A percentile compares a stretch with the other conserved stretches of the same genome.
Conservation (phyloP, 1,140 invertebrate genomes). For the Diorhabda sublineata region DNA sequence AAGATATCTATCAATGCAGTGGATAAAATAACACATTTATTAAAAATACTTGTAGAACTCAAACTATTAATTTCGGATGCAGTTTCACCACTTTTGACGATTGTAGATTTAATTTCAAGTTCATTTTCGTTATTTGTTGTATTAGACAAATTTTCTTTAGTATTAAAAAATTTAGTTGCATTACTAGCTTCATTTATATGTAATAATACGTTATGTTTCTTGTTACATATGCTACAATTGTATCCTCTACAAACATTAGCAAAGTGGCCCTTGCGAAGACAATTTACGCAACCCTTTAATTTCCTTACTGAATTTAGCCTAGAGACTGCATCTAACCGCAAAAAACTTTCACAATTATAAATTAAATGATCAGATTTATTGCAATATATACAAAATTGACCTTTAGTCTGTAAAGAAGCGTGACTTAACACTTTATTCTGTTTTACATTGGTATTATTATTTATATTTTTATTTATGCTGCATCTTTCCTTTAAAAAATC, state of each 20-base stretch:
- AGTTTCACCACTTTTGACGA: no score
- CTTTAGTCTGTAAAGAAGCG: no score
- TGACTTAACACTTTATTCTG: not conserved
- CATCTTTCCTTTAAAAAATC: constrained; percentile 22
- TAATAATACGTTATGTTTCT: constrained; percentile 22
- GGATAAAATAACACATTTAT: constrained; percentile 5
- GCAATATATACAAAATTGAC: constrained; percentile 11
- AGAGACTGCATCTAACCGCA: not conserved
- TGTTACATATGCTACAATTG: constrained; percentile 14
- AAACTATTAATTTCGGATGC: no score
- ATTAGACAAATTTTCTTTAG: no score
- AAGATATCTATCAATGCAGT: constrained; percentile 9
- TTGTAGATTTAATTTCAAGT: no score
- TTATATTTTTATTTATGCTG: not conserved
- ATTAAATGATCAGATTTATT: constrained; percentile 20
- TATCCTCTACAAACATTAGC: not conserved
- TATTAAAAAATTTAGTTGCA: no score
- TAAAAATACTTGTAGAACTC: not conserved
- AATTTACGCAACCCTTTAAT: constrained; percentile 16
- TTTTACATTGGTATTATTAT: not conserved
- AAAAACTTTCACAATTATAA: constrained; percentile 16
- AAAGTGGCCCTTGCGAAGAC: constrained; percentile 11
- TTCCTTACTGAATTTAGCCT: constrained; percentile 11
- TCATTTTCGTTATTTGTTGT: no score
- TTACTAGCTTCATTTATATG: not conserved